Evolutionary conservation across 2,113 vertebrate species (phyloP), one percentile per base, ranked within the genome.

Genomic region (Erinaceus europaeus): DNA sequence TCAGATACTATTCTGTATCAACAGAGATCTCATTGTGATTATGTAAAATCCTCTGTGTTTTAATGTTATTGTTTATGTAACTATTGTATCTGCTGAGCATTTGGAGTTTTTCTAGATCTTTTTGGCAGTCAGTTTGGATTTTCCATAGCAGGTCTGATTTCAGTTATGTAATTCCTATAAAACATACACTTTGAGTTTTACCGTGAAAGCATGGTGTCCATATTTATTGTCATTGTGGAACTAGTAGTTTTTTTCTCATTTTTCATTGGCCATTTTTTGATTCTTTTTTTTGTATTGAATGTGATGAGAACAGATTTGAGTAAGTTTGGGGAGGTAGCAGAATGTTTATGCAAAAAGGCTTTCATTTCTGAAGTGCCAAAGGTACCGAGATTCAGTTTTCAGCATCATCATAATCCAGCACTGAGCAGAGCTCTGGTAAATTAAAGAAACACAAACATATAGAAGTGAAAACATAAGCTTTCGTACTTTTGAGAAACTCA

Each of bases 91-190:
- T 76, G 67, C 68, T 50, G 34, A 82, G 52, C 44, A 27, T 90
- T 84, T 90, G 38, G 18, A 84, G 91, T 93, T 64, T 91, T 93
- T 89, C 62, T 89, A 34, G 84, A 80, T 86, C 57, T 29, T 77
- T 83, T 44, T 86, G 83, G 46, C 18, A 71, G 62, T 72, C 73
- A 85, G 69, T 27, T 23, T 88, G 42, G 36, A 38, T 77, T 94
- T 91, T 86, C 67, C 61, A 72, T 50, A 67, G 50, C 10, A 52
- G 65, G 21, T 12, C 67, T 65, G 20, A 57, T 88, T 91, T 67
- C 29, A 80, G 9, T 76, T 53, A 34, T 21, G 90, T 14, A 14
- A 1, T 91, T 91, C 25, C 15, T 21, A 55, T 84, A 74, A 85
- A 81, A 42, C 14, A 29, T 23, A 20, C 79, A 65, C 36, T 71